Percentiles rank a stretch among this genome's conserved stretches.
These are phyloP conservation scores for Lydus trimaculatus DNA, from an alignment of 2,888 invertebrate species.

Conservation along the genomic window DNA sequence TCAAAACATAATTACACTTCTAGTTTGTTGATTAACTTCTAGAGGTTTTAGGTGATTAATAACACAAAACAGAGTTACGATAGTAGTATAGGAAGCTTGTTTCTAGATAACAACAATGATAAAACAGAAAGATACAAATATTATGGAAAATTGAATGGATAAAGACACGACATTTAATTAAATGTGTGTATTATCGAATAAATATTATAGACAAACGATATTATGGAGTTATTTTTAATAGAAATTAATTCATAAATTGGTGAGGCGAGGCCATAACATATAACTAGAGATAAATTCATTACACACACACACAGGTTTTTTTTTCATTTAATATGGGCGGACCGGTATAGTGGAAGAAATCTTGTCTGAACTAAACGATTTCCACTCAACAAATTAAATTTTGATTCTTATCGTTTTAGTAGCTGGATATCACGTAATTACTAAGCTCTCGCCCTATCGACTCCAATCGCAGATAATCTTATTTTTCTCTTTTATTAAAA, in stretches of 20 bases:
- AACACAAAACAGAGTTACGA: neutral
- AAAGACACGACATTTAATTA: neutral
- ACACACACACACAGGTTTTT: conserved; percentile 5
- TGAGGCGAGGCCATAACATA: conserved; percentile 26
- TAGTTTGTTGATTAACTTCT: neutral
- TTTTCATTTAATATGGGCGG: neutral
- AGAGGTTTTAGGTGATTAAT: neutral
- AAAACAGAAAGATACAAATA: neutral
- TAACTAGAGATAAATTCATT: conserved; percentile 3
- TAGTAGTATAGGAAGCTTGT: neutral
- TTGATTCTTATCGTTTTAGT: conserved; percentile 19
- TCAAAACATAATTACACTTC: conserved; percentile 4
- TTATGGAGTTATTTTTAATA: conserved; percentile 18
- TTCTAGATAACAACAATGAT: neutral
- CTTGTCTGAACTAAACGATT: conserved; percentile 21
- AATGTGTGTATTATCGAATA: conserved; percentile 11
- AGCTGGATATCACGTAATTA: conserved; percentile 12
- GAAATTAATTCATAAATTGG: conserved; percentile 30
- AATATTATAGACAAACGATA: conserved; percentile 11
- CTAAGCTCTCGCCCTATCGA: neutral
- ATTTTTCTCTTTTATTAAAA: too few species aligned
- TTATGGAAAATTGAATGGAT: neutral
- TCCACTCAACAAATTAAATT: conserved; percentile 30
- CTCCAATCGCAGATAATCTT: neutral
- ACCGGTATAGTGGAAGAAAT: neutral